phyloP scores from a whole-genome alignment of 2,113 vertebrate species.

The Otolemur garnettii region DNA sequence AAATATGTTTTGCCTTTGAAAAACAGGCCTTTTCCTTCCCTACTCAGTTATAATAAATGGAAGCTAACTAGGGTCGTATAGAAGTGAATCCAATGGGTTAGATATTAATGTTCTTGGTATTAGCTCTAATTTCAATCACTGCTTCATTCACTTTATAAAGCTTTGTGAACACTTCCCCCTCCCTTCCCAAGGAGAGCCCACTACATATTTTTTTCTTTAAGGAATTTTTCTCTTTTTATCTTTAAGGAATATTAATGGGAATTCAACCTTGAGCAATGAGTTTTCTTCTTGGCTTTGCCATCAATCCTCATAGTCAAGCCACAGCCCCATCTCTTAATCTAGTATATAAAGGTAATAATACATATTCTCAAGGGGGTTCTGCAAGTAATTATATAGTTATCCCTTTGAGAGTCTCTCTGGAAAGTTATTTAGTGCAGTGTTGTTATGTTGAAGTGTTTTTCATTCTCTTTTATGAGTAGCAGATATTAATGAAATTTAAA shows the following conservation, averaged over 20 bases:
- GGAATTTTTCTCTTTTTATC: slow-evolving; percentile 2
- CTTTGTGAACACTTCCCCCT: neutral
- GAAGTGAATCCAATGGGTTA: slow-evolving; percentile 33
- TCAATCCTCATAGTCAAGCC: neutral
- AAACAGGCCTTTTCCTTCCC: slow-evolving; percentile 29
- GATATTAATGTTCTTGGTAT: slow-evolving; percentile 21
- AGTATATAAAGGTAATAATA: slow-evolving; percentile 9
- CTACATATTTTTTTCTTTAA: slow-evolving; percentile 50
- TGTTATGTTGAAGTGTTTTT: neutral
- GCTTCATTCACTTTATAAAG: slow-evolving; percentile 20
- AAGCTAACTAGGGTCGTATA: slow-evolving; percentile 3
- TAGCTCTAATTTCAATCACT: neutral
- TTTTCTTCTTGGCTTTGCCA: slow-evolving; percentile 51
- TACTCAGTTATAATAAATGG: slow-evolving; percentile 17
- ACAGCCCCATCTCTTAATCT: slow-evolving; percentile 44
- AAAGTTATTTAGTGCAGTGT: neutral
- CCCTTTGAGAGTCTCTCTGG: neutral
- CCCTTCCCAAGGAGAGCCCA: slow-evolving; percentile 8
- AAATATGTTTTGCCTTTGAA: slow-evolving; percentile 44
- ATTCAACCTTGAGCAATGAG: neutral
- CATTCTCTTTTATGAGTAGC: slow-evolving; percentile 27
- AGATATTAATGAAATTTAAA: slow-evolving; percentile 28
- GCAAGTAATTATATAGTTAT: neutral
- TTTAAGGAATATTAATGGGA: slow-evolving; percentile 32
- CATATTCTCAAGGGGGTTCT: slow-evolving; percentile 45